phyloP scores from a whole-genome alignment of 2,888 invertebrate species.

The Metacarcinus magister region DNA sequence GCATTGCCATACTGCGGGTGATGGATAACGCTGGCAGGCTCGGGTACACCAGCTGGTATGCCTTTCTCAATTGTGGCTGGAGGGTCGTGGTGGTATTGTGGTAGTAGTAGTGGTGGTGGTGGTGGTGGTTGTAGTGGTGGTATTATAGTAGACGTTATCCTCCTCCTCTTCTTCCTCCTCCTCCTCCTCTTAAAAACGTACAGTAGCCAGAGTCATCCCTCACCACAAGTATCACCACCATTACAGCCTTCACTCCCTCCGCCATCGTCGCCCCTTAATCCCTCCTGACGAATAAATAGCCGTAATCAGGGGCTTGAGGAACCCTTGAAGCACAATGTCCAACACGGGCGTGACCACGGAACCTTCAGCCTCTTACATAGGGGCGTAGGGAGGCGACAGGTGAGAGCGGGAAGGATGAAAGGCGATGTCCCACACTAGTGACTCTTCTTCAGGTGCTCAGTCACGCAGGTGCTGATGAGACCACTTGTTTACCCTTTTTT shows the following conservation, averaged over 20 bases:
- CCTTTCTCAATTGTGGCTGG: background rate
- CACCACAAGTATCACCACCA: background rate
- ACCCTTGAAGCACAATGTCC: background rate
- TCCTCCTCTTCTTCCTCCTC: background rate
- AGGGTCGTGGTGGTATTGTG: background rate
- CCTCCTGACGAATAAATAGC: background rate
- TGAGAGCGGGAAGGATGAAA: constrained; percentile 28
- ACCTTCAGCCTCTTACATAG: constrained; percentile 33
- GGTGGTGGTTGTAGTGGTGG: background rate
- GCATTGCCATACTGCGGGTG: constrained; percentile 44
- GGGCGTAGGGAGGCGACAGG: constrained; percentile 3
- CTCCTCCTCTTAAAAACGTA: background rate
- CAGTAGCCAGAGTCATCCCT: background rate
- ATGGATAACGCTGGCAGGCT: background rate
- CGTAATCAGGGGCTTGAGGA: constrained; percentile 26
- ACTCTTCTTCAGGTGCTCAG: constrained; percentile 47
- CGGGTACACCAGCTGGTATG: constrained; percentile 16
- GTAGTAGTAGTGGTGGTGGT: background rate
- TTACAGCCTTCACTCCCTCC: background rate
- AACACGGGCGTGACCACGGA: constrained; percentile 36
- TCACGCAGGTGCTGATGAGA: constrained; percentile 58
- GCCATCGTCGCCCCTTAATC: constrained; percentile 11
- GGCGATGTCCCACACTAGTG: background rate
- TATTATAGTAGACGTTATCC: background rate
- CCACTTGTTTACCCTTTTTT: constrained; percentile 58